A percentile compares a stretch with the other conserved stretches of the same genome.
Conservation (phyloP, 2,888 invertebrate species). For the Ophioninae sp. region DNA sequence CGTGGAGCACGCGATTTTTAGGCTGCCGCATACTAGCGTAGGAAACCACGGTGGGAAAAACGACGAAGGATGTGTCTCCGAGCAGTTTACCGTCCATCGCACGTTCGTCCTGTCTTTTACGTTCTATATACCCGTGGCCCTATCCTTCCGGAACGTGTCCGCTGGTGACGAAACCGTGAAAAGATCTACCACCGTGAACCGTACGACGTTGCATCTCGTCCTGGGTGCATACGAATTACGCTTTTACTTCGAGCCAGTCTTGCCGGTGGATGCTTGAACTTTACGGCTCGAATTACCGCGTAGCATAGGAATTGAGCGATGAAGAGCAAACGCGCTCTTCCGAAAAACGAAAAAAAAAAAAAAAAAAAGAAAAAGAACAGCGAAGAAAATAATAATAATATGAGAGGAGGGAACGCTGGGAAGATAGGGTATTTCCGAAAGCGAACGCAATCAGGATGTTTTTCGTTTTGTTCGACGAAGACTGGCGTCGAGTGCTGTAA, state of each 20-base stretch:
- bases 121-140: conserved; percentile 33
- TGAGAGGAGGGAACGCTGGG: neutral
- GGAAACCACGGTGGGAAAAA: neutral
- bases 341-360: neutral
- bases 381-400: neutral
- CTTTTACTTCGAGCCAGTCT: conserved; percentile 48
- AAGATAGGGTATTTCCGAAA: neutral
- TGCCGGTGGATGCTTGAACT: conserved; percentile 1
- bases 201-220: conserved; percentile 35
- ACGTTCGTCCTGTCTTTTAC: conserved; percentile 61
- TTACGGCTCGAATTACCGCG: conserved; percentile 30
- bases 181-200: conserved; percentile 34
- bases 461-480: neutral
- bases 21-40: conserved; percentile 23
- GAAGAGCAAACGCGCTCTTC: neutral
- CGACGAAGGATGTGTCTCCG: conserved; percentile 7
- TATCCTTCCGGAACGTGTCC: conserved; percentile 31
- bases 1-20: conserved; percentile 56
- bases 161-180: conserved; percentile 52
- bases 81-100: conserved; percentile 55
- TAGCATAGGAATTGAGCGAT: conserved; percentile 50
- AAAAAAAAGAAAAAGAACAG: neutral
- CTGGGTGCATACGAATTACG: conserved; percentile 59
- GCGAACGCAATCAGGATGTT: conserved; percentile 7
- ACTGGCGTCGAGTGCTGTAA: neutral